Percentiles rank a stretch among this genome's conserved stretches.
Conservation (phyloP, 1,140 invertebrate species). For the Nixonia krombeini region DNA sequence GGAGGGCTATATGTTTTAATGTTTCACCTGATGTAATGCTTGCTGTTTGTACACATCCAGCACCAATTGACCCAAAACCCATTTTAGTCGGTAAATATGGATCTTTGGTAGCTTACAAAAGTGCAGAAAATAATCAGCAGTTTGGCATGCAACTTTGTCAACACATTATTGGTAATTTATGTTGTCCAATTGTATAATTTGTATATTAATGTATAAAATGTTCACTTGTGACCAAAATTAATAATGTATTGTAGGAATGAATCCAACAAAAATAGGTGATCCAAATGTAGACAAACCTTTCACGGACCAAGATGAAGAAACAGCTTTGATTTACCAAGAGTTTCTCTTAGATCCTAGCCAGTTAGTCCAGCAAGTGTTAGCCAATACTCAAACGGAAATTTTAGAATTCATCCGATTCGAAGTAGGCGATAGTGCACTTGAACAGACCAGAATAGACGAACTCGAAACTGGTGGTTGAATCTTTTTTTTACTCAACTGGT, state of each 20-base stretch:
- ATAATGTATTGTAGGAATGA: slow-evolving; percentile 79
- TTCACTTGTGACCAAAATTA: no score
- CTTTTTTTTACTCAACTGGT: slow-evolving; percentile 1
- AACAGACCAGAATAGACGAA: slow-evolving; percentile 72
- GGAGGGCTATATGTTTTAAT: slow-evolving; percentile 82
- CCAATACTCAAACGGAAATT: slow-evolving; percentile 78
- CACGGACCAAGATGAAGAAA: slow-evolving; percentile 79
- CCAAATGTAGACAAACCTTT: slow-evolving; percentile 75
- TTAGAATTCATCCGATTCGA: slow-evolving; percentile 90
- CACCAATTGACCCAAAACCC: slow-evolving; percentile 63
- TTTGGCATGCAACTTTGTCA: slow-evolving; percentile 86
- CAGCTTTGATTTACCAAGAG: slow-evolving; percentile 86
- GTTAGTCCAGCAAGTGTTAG: slow-evolving; percentile 82
- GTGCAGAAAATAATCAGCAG: slow-evolving; percentile 65
- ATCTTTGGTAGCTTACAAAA: slow-evolving; percentile 80
- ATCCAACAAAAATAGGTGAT: slow-evolving; percentile 84
- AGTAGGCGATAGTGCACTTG: slow-evolving; percentile 78
- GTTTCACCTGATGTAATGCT: slow-evolving; percentile 74
- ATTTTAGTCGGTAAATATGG: slow-evolving; percentile 86
- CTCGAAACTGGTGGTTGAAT: slow-evolving; percentile 76
- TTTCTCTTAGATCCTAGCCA: slow-evolving; percentile 84
- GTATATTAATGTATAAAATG: no score
- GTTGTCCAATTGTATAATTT: background rate
- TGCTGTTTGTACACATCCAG: slow-evolving; percentile 83
- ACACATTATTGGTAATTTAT: slow-evolving; percentile 86